Base-by-base conservation (phyloP, 2,888 invertebrate species). In the Diloba caeruleocephala region DNA sequence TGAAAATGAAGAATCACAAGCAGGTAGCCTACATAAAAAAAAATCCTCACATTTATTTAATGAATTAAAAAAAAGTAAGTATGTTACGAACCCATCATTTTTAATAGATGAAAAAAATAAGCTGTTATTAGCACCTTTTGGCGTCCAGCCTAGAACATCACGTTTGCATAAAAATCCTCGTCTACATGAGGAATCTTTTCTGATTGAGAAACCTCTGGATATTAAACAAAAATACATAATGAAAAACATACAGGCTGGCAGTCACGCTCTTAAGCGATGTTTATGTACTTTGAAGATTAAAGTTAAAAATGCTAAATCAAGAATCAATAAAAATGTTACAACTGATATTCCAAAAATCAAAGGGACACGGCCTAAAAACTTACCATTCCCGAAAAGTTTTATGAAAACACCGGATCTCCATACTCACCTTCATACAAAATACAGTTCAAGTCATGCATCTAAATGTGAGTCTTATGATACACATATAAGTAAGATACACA, bases 271-370 rank as follows among this genome's bases (percentile, higher is more conserved):
- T 17, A 76, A 69, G 32, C 60, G 74, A 34, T 78, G 80, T 54
- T 54, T 76, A 15, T 79, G 80, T 45, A 69, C 68, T n/a, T 52
- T 74, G 7, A 74, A 73, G 54, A 55, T 76, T 44, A 77, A 74
- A 60, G 37, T 59, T 1, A 71, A 65, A 42, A 50, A 57, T 9
- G 50, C 37, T 0, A 65, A 52, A 55, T 41, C 39, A 25, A 46
- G 1, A 12, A 23, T 46, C 31, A 21, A 7, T 44, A 55, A 53
- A 42, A 49, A 19, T 14, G 0, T 8, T 12, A 34, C 17, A 2
- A 41, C 21, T 3, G 21, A 38, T 0, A 17, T 29, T n/a, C 10
- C 19, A 3, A 26, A 36, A 31, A 6, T 3, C 1, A 31, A 19
- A 14, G 10, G 19, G 10, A 38, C 28, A 12, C 38, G n/a, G n/a